Evolutionary conservation across 2,888 invertebrate genomes (phyloP), one percentile per base, ranked within the genome.

Genomic region (Tubiluchus corallicola): DNA sequence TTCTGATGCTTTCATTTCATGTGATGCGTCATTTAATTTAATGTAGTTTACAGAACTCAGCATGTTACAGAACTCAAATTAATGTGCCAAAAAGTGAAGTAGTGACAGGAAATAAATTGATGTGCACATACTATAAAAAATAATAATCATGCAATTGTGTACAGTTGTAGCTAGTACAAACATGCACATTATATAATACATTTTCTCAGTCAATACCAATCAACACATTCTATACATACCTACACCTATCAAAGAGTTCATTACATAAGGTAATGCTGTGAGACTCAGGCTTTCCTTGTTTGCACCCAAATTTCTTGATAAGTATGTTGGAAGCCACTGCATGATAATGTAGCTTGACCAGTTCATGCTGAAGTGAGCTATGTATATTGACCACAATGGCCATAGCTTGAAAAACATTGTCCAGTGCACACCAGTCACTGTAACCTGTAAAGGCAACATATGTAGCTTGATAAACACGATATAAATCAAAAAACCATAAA

Each of bases 291-390:
- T 74, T 56, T 74, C 72, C 50, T 73, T 71, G 53, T 76, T 73
- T 2, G 74, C 78, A 17, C 74, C 74, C 29, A 79, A 66, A 54
- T 70, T 71, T 47, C 74, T 65, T 1, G 74, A 65, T 52, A 79
- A 62, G 58, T 79, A 79, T 2, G 78, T 79, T 2, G 79, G 79
- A 49, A 79, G 62, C 79, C 79, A 79, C 57, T 77, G 77, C 77
- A 79, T 78, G 53, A 79, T 76, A 50, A 79, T 78, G 56, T 79
- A 79, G 54, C 76, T 78, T 43, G 75, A 75, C 79, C 79, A 79
- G 61, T 79, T 79, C 79, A 79, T 79, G 20, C 76, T 73, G 61
- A 79, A 79, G 62, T 79, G 79, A 21, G 79, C 78, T 45, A 74
- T 69, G 55, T 79, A 79, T 51, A 79, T 70, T 3, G 78, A 74